These are phyloP conservation scores for Lagenorhynchus albirostris DNA, from an alignment of 2,113 vertebrate species.

Conservation along the genomic window DNA sequence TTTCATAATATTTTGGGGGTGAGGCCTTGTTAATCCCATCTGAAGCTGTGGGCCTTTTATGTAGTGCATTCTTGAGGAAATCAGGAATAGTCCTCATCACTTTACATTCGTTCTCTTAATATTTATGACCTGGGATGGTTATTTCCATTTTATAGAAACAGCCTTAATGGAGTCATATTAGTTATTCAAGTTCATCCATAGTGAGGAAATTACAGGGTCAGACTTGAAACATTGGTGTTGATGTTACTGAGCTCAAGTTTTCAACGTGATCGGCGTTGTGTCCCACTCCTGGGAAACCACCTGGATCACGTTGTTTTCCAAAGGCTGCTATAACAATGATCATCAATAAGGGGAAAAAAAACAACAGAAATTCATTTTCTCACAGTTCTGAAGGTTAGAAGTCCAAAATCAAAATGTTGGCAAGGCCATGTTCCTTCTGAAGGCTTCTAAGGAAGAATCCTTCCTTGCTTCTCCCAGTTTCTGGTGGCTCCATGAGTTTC, in stretches of 20 bases:
- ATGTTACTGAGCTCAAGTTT: background rate
- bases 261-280: accelerated
- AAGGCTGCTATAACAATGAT: background rate
- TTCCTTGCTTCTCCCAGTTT: background rate
- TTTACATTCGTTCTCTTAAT: background rate
- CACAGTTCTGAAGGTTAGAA: background rate
- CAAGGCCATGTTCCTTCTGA: accelerated
- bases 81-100: accelerated
- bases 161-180: background rate
- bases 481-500: accelerated
- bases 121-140: background rate
- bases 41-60: background rate
- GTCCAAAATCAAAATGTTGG: background rate
- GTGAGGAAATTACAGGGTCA: background rate
- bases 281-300: background rate
- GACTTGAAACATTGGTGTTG: background rate
- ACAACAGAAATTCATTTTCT: background rate
- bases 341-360: accelerated
- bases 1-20: background rate
- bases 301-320: accelerated
- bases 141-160: background rate
- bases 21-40: background rate
- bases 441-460: accelerated
- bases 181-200: background rate
- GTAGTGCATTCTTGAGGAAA: background rate